Evolutionary conservation across 2,888 invertebrate genomes (phyloP).

Genomic region (Polydesmus complanatus): DNA sequence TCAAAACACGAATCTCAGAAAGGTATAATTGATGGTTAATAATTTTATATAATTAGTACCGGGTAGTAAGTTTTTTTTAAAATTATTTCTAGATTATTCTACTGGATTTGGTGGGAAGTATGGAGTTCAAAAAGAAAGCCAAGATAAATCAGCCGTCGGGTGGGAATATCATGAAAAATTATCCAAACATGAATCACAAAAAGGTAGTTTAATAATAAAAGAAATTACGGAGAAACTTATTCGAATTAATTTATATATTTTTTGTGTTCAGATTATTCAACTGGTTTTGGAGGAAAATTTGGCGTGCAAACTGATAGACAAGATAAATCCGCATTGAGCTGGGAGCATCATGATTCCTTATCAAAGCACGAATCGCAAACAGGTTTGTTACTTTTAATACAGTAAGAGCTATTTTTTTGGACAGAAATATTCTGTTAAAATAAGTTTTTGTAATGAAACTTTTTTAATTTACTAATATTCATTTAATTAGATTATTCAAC

Average conservation of each 20-base stretch:
- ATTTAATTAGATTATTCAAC: slow-evolving; percentile 23
- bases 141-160: slow-evolving; percentile 65
- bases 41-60: background rate
- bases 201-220: too few relatives aligned
- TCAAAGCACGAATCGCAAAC: slow-evolving; percentile 47
- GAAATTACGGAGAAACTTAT: too few relatives aligned
- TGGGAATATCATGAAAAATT: slow-evolving; percentile 74
- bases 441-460: background rate
- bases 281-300: slow-evolving; percentile 30
- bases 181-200: slow-evolving; percentile 69
- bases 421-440: background rate
- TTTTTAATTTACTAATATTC: too few relatives aligned
- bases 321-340: slow-evolving; percentile 34
- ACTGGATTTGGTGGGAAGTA: slow-evolving; percentile 69
- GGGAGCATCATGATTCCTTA: slow-evolving; percentile 28
- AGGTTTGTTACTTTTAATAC: slow-evolving; percentile 37
- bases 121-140: slow-evolving; percentile 57
- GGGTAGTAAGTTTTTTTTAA: too few relatives aligned
- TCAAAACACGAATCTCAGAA: slow-evolving; percentile 70
- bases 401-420: slow-evolving; percentile 26
- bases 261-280: slow-evolving; percentile 25
- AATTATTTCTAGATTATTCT: slow-evolving; percentile 43
- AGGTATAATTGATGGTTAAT: slow-evolving; percentile 34
- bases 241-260: too few relatives aligned
- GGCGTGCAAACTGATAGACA: slow-evolving; percentile 31